These are phyloP conservation scores for Leptothorax acervorum DNA, from an alignment of 2,888 invertebrate genomes.

Conservation along the genomic window DNA sequence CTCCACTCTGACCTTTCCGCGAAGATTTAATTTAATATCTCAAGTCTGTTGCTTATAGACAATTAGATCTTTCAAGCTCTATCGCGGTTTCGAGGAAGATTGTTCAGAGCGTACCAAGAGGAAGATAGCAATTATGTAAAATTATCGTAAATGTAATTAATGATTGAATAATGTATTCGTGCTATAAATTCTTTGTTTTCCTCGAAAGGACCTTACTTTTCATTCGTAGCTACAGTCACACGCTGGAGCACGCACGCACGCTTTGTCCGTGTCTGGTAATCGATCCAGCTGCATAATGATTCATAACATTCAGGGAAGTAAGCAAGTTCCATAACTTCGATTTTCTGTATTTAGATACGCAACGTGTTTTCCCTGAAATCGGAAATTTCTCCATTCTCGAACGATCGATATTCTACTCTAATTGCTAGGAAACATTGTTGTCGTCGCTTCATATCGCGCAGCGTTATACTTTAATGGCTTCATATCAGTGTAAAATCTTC, in stretches of 20 bases:
- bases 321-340: background rate
- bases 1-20: background rate
- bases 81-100: background rate
- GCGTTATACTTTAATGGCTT: background rate
- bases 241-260: slow-evolving; percentile 20
- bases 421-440: slow-evolving; percentile 25
- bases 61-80: background rate
- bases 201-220: background rate
- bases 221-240: background rate
- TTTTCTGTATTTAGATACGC: background rate
- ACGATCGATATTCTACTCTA: slow-evolving; percentile 17
- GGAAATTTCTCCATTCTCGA: slow-evolving; percentile 16
- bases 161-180: background rate
- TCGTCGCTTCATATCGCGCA: background rate
- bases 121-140: background rate
- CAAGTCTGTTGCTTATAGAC: background rate
- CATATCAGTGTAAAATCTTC: background rate
- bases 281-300: slow-evolving; percentile 39
- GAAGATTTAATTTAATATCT: background rate
- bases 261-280: slow-evolving; percentile 17
- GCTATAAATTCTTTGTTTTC: background rate
- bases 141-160: background rate
- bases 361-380: background rate
- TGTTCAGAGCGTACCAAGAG: background rate
- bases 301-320: slow-evolving; percentile 26